Base-by-base conservation (phyloP, 2,113 vertebrate species). In the Antigone vipio region DNA sequence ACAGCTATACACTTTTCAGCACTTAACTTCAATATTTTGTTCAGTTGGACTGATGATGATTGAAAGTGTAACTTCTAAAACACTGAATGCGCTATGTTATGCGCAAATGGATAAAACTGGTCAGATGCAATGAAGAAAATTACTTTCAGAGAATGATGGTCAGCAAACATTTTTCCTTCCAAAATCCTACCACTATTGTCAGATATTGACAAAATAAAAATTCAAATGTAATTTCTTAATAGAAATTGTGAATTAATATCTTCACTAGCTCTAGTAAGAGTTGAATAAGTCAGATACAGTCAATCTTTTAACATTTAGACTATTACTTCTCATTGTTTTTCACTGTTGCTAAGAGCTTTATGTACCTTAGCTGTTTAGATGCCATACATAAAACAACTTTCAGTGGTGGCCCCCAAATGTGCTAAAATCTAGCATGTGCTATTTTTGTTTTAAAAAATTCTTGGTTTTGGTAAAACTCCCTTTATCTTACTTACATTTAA, bases 61-160 rank as follows among this genome's bases (percentile, higher is more conserved):
- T 85, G 84, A 82, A 93, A 92, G 47, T 69, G 29, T 81, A 49
- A 92, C 92, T 85, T 95, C 79, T 93, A 32, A 53, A 96, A 44
- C 52, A 83, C 47, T 90, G 38, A 62, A 40, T 60, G 20, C 26
- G 21, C 47, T 24, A 0, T n/a, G 56, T 82, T 96, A 80, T 88
- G 64, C 44, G 69, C 35, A 89, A 52, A 81, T 78, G 69, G 34
- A 60, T 73, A 50, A 75, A 80, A 32, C 30, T 68, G 55, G 55
- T 77, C 60, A 85, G 64, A 62, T 52, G 62, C 59, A 90, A 69
- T 27, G 77, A 90, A 67, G 40, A 92, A 82, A 68, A 59, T 79
- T 85, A 68, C 50, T 93, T 90, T 22, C 76, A 69, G 50, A 86
- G 16, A 30, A 58, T 69, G 44, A 93, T 78, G 50, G 38, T 66